A percentile compares a stretch with the other conserved stretches of the same genome.
phyloP scores from a whole-genome alignment of 2,888 invertebrate genomes.

The Keiferia lycopersicella region DNA sequence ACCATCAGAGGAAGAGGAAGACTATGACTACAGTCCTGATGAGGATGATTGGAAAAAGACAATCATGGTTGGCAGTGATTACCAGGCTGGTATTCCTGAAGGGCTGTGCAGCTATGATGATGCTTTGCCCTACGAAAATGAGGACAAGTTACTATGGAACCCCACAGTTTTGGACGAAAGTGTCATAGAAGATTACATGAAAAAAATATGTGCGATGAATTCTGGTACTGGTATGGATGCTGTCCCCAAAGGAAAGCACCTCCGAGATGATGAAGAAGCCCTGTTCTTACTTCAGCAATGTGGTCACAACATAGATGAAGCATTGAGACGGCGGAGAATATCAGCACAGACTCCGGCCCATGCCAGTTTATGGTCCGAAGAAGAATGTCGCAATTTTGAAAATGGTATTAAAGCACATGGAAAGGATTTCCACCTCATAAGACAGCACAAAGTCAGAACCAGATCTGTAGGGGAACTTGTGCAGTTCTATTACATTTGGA shows the following conservation, averaged over 20 bases:
- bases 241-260: constrained; percentile 87
- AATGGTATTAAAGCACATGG: constrained; percentile 95
- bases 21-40: constrained; percentile 90
- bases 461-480: constrained; percentile 97
- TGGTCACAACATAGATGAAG: constrained; percentile 97
- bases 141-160: constrained; percentile 97
- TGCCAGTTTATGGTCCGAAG: constrained; percentile 96
- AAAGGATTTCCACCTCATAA: constrained; percentile 97
- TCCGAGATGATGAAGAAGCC: constrained; percentile 94
- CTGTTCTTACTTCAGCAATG: constrained; percentile 95
- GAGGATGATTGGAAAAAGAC: constrained; percentile 96
- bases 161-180: constrained; percentile 87
- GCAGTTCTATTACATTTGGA: constrained; percentile 98
- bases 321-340: constrained; percentile 89
- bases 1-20: constrained; percentile 91
- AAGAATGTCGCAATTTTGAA: constrained; percentile 98
- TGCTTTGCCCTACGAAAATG: constrained; percentile 96
- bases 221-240: constrained; percentile 71
- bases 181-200: constrained; percentile 90
- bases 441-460: constrained; percentile 96
- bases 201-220: constrained; percentile 79
- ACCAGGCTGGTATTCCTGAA: constrained; percentile 96
- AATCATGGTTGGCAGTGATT: constrained; percentile 97
- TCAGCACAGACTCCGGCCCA: constrained; percentile 86
- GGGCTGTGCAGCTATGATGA: constrained; percentile 96